phyloP scores from a whole-genome alignment of 1,140 invertebrate species.

The Pachypeltis micranthus region DNA sequence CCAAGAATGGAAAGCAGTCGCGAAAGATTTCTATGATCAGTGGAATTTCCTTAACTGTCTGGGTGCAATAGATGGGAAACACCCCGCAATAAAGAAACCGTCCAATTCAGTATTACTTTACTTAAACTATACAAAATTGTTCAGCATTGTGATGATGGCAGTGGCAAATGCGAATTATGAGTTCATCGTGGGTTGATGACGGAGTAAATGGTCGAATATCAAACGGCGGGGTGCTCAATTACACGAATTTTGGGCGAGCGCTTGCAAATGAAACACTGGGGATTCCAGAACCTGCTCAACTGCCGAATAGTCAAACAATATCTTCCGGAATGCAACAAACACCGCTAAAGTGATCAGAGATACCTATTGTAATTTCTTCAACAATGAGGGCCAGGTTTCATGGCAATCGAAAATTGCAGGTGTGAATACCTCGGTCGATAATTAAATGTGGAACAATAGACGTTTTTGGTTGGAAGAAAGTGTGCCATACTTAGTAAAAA shows the following conservation, averaged over 20 bases:
- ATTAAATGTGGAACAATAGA: background rate
- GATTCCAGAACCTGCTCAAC: conserved; percentile 27
- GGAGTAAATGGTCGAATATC: conserved; percentile 35
- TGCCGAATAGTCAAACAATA: conserved; percentile 24
- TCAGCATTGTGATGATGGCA: conserved; percentile 38
- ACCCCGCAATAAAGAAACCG: conserved; percentile 32
- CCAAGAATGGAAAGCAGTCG: conserved; percentile 29
- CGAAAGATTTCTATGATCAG: conserved; percentile 27
- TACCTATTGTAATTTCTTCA: conserved; percentile 1
- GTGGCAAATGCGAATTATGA: conserved; percentile 38
- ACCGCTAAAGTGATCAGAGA: background rate
- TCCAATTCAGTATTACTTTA: conserved; percentile 31
- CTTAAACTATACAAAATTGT: conserved; percentile 38
- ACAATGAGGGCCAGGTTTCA: conserved; percentile 6
- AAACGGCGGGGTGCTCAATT: conserved; percentile 29
- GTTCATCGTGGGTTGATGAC: conserved; percentile 37
- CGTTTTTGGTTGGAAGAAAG: too few species aligned
- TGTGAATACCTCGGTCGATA: background rate
- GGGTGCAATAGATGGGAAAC: too few species aligned
- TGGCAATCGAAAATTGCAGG: conserved; percentile 4
- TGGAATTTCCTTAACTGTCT: conserved; percentile 33
- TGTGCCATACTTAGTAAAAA: too few species aligned
- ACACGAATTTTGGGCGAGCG: conserved; percentile 15
- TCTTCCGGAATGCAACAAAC: background rate
- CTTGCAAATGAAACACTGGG: conserved; percentile 23